A percentile compares a stretch with the other conserved stretches of the same genome.
Evolutionary conservation across 92 coral and sea anemone species (phyloP).

Genomic region (Epizoanthus stellaris): DNA sequence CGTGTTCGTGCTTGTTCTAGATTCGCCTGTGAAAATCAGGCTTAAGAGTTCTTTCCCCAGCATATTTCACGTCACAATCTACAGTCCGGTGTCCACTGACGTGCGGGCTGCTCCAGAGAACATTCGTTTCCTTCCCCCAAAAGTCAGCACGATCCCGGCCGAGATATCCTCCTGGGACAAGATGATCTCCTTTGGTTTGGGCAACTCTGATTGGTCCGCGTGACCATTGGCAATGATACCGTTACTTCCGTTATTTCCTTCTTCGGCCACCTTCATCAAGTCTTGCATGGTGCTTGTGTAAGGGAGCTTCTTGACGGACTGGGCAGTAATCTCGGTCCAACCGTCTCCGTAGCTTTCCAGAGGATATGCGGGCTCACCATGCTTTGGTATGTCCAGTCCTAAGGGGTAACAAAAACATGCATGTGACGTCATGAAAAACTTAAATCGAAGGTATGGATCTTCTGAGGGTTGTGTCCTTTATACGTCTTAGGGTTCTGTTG

Average conservation of each 20-base stretch:
- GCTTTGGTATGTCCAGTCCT: slow-evolving; percentile 96
- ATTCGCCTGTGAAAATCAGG: too few species aligned
- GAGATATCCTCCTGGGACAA: slow-evolving; percentile 2
- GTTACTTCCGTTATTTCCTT: too few species aligned
- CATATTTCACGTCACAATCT: too few species aligned
- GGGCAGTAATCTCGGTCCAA: slow-evolving; percentile 57
- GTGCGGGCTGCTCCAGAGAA: background rate
- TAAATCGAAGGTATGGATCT: too few species aligned
- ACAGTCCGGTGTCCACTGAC: background rate
- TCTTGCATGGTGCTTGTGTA: too few species aligned
- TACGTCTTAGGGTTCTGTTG: too few species aligned
- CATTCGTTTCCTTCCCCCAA: background rate
- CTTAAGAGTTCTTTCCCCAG: too few species aligned
- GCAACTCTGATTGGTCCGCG: background rate
- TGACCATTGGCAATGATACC: background rate
- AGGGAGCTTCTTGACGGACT: background rate
- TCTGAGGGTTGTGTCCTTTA: too few species aligned
- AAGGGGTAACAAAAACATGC: background rate
- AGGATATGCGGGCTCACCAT: slow-evolving; percentile 95
- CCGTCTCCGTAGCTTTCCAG: slow-evolving; percentile 89
- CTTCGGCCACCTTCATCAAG: too few species aligned
- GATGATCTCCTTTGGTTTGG: slow-evolving; percentile 12
- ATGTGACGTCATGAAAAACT: too few species aligned
- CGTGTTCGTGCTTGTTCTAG: too few species aligned
- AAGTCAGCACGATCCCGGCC: slow-evolving; percentile 6